Evolutionary conservation across 1,140 invertebrate species (phyloP).

Genomic region (Metaphire vulgaris): DNA sequence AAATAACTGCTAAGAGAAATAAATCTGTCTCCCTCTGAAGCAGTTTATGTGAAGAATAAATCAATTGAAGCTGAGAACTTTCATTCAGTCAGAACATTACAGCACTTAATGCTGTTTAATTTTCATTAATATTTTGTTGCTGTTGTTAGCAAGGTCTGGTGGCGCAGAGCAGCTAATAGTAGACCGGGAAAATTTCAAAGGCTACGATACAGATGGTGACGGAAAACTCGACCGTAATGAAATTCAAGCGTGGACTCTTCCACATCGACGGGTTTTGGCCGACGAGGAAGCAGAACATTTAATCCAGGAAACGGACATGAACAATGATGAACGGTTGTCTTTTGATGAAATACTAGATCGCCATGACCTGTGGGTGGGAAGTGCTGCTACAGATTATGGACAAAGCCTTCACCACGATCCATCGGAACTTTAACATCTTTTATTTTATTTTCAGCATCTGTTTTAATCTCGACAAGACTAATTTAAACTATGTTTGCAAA

Average conservation of each 20-base stretch:
- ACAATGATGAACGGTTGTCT: conserved; percentile 74
- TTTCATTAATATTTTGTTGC: no score
- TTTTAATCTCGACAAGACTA: no score
- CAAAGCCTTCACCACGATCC: conserved; percentile 68
- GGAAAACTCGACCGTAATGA: conserved; percentile 71
- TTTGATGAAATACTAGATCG: conserved; percentile 80
- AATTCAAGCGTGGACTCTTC: conserved; percentile 81
- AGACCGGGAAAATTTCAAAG: conserved; percentile 87
- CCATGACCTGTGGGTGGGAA: conserved; percentile 88
- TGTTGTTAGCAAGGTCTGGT: no score
- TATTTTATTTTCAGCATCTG: no score
- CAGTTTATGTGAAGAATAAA: no score
- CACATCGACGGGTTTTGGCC: conserved; percentile 83
- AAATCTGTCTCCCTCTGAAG: no score
- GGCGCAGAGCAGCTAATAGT: conserved; percentile 65
- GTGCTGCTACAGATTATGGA: conserved; percentile 91
- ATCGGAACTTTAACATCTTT: conserved; percentile 11
- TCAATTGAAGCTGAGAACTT: no score
- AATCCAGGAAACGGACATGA: conserved; percentile 77
- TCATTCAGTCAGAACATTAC: no score
- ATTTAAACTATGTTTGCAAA: no score
- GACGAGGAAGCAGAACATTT: conserved; percentile 85
- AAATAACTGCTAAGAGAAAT: no score
- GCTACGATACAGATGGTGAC: conserved; percentile 81
- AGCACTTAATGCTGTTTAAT: no score